Conservation (phyloP, 2,113 vertebrate genomes). For the Oreochromis tanganicae region DNA sequence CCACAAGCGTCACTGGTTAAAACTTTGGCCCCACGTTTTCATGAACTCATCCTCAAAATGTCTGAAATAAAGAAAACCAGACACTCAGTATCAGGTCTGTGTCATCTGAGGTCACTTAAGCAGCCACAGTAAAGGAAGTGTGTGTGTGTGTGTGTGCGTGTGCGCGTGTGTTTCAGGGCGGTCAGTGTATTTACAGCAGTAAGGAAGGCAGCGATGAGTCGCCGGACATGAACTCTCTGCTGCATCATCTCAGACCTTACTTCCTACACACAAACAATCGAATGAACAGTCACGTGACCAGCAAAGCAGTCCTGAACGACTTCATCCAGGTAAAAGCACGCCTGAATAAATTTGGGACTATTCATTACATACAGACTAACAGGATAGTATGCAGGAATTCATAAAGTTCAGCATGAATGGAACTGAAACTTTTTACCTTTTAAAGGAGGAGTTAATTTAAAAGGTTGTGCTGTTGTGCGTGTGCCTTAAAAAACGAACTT, state of each 20-base stretch:
- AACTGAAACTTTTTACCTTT: background rate
- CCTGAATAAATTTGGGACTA: background rate
- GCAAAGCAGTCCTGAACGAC: constrained; percentile 82
- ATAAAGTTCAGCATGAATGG: background rate
- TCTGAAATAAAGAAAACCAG: background rate
- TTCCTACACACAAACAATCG: constrained; percentile 82
- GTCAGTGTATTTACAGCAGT: constrained; percentile 91
- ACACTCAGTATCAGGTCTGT: background rate
- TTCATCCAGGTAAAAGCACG: constrained; percentile 75
- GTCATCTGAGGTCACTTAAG: background rate
- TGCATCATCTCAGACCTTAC: constrained; percentile 87
- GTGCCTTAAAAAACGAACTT: fast-evolving
- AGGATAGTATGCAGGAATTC: background rate
- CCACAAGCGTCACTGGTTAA: background rate
- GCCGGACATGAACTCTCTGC: constrained; percentile 81
- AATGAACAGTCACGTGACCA: constrained; percentile 76
- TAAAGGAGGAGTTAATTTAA: background rate
- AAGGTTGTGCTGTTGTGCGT: fast-evolving
- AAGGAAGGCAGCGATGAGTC: constrained; percentile 80
- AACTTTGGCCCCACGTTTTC: background rate
- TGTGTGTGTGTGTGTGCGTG: background rate
- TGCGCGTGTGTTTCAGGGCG: constrained; percentile 74
- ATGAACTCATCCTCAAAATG: background rate
- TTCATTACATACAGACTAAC: background rate
- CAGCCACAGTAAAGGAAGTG: background rate